A percentile compares a stretch with the other conserved stretches of the same genome.
Evolutionary conservation across 2,113 vertebrate species (phyloP).

Genomic region (Phaethornis superciliosus): DNA sequence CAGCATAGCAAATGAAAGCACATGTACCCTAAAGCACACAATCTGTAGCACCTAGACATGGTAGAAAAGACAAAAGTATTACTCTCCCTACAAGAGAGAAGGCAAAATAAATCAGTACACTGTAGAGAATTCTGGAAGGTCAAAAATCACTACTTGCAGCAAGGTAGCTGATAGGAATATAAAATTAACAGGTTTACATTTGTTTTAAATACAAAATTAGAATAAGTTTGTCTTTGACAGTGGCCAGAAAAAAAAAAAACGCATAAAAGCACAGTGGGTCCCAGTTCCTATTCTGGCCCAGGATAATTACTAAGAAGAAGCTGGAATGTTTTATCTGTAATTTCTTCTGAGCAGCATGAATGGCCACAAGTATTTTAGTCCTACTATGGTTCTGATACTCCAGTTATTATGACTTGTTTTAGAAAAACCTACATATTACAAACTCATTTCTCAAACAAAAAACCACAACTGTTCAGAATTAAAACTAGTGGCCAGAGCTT

Average conservation of each 20-base stretch:
- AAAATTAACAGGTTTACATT: not conserved
- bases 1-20: not conserved
- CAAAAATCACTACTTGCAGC: not conserved
- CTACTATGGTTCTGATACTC: not conserved
- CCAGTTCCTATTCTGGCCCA: not conserved
- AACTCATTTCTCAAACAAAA: not conserved
- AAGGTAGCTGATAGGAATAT: not conserved
- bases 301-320: conserved; percentile 7
- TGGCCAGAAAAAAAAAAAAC: not conserved
- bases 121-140: not conserved
- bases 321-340: not conserved
- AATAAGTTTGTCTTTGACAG: not conserved
- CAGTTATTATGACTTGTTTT: not conserved
- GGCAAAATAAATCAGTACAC: not conserved
- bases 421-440: not conserved
- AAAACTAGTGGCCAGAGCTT: not conserved
- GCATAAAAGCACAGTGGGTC: not conserved
- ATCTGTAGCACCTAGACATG: not conserved
- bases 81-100: not conserved
- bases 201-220: not conserved
- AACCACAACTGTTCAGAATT: not conserved
- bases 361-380: conserved; percentile 14
- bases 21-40: not conserved
- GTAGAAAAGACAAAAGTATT: not conserved
- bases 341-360: not conserved